phyloP scores from a whole-genome alignment of 2,888 invertebrate species.

The Orthosia gothica region DNA sequence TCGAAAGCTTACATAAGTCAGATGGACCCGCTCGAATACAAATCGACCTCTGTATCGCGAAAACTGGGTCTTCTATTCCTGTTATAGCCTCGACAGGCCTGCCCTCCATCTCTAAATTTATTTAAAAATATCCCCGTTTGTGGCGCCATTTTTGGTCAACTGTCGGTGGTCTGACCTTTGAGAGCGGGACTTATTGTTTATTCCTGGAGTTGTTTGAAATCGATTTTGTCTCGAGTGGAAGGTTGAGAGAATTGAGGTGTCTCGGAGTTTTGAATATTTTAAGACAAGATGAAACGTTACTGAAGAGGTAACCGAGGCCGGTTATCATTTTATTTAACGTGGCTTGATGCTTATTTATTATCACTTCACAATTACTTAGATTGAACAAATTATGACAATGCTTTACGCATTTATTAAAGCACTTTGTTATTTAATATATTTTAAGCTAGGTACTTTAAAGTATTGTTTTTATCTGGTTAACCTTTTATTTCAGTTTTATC shows the following conservation, averaged over 20 bases:
- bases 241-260: constrained; percentile 46
- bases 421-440: background rate
- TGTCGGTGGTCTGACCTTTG: constrained; percentile 67
- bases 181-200: constrained; percentile 64
- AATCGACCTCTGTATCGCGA: constrained; percentile 37
- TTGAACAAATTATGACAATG: background rate
- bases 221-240: constrained; percentile 61
- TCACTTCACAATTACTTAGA: background rate
- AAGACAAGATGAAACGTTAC: constrained; percentile 33
- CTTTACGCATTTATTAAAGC: background rate
- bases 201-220: constrained; percentile 63
- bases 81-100: constrained; percentile 42
- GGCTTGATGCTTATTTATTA: constrained; percentile 2
- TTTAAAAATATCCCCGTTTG: constrained; percentile 60
- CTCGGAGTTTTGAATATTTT: constrained; percentile 47
- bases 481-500: background rate
- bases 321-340: constrained; percentile 12
- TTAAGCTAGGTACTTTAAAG: too few relatives aligned
- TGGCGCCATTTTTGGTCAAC: constrained; percentile 65
- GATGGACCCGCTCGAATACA: constrained; percentile 20
- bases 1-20: constrained; percentile 34
- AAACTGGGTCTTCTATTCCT: constrained; percentile 59
- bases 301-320: background rate
- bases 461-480: constrained; percentile 1
- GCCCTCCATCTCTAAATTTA: constrained; percentile 43